Percentiles rank a stretch among this genome's conserved stretches.
Evolutionary conservation across 2,888 invertebrate genomes (phyloP).

Genomic region (Metallyticus violacea): DNA sequence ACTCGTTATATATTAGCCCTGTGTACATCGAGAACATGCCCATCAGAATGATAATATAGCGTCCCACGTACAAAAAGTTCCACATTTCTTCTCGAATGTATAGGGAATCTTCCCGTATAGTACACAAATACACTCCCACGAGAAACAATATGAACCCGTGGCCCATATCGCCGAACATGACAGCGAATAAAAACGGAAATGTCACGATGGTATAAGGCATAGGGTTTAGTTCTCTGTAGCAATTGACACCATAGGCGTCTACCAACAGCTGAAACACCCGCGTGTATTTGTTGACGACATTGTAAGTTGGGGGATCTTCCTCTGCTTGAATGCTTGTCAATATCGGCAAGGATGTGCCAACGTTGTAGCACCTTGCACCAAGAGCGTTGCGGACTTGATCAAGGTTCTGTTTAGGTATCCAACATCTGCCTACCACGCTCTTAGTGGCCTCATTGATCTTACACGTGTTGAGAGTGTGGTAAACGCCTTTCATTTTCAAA

Average conservation of each 20-base stretch:
- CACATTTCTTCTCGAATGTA: conserved; percentile 46
- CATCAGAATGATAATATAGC: conserved; percentile 58
- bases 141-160: conserved; percentile 63
- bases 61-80: conserved; percentile 54
- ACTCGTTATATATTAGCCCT: conserved; percentile 57
- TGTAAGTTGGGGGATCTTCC: conserved; percentile 54
- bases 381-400: neutral
- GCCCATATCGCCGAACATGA: conserved; percentile 77
- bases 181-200: conserved; percentile 74
- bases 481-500: neutral
- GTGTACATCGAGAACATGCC: conserved; percentile 43
- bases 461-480: neutral
- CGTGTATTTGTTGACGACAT: conserved; percentile 57
- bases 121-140: neutral
- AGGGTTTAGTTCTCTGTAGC: conserved; percentile 61
- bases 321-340: neutral
- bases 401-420: neutral
- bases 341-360: neutral
- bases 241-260: conserved; percentile 58
- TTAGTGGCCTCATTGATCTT: neutral
- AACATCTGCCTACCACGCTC: neutral
- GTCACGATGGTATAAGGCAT: conserved; percentile 70
- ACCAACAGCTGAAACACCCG: conserved; percentile 57
- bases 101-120: neutral
- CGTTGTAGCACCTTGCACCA: neutral